Base-by-base conservation (phyloP, 30 jellyfish, hydroid and myxozoan species). In the Turritopsis rubra region DNA sequence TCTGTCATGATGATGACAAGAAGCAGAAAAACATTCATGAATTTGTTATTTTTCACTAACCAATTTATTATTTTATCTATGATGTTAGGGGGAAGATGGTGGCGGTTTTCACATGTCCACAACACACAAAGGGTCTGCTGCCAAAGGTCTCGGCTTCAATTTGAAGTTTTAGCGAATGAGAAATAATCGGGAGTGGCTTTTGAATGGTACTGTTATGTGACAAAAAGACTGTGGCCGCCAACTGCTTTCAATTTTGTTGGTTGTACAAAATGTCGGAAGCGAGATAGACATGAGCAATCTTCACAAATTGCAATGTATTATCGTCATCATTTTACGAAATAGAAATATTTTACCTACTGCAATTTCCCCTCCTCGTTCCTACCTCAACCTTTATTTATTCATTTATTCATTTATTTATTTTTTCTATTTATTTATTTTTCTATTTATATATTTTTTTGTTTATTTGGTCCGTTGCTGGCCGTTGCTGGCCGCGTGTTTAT, bases 21-120 rank as follows among this genome's bases (percentile, higher is more conserved):
- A n/a, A n/a, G n/a, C n/a, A n/a, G n/a, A n/a, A n/a, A n/a, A n/a
- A n/a, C n/a, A n/a, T n/a, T n/a, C n/a, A n/a, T n/a, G n/a, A n/a
- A n/a, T n/a, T n/a, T n/a, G n/a, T n/a, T n/a, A n/a, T n/a, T n/a
- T n/a, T n/a, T n/a, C n/a, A n/a, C n/a, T n/a, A n/a, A n/a, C n/a
- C n/a, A n/a, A 29, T 29, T 80, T 80, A 16, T 18, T 24, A 16
- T 80, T n/a, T 22, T 52, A 16, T 52, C 0, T 80, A 52, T 72
- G 18, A 23, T 70, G 54, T 18, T 79, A 92, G 96, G 96, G 96
- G 1, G 96, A 85, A 73, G 96, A 88, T 28, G 92, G 86, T 28
- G 87, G 96, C 18, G 98, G 98, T 18, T 92, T 92, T 71, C 96
- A 88, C 79, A 92, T 92, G 98, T 89, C 92, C 18, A 87, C 96